phyloP scores from a whole-genome alignment of 2,888 invertebrate species.

The Baronia brevicornis region DNA sequence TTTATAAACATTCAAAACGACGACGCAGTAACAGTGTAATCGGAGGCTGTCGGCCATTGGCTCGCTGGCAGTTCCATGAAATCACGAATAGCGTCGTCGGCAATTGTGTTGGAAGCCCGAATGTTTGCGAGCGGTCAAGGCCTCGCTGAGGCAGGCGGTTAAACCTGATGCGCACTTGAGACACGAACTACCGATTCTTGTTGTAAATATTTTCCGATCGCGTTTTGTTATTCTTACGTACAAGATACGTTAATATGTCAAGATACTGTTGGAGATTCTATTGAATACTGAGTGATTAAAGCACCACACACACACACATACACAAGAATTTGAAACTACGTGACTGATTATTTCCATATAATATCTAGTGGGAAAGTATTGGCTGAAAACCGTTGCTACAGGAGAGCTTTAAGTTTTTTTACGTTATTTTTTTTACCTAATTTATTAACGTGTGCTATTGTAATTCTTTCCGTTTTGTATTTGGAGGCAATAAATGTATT shows the following conservation, averaged over 20 bases:
- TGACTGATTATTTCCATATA: no score
- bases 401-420: no score
- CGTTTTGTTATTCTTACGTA: neutral
- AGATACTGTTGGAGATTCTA: no score
- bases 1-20: slow-evolving; percentile 25
- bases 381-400: no score
- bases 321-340: no score
- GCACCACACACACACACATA: no score
- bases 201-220: slow-evolving; percentile 8
- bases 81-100: slow-evolving; percentile 43
- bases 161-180: slow-evolving; percentile 43
- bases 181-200: slow-evolving; percentile 28
- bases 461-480: no score
- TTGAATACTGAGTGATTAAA: no score
- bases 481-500: no score
- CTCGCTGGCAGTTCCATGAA: slow-evolving; percentile 39
- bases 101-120: slow-evolving; percentile 30
- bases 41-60: slow-evolving; percentile 33
- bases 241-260: neutral
- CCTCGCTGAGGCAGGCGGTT: slow-evolving; percentile 40
- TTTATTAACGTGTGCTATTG: no score
- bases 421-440: no score
- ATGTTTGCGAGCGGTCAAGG: slow-evolving; percentile 57
- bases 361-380: no score
- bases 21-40: slow-evolving; percentile 41